Percentiles rank a stretch among this genome's conserved stretches.
phyloP scores from a whole-genome alignment of 1,140 invertebrate species.

The Archivesica marissinica region DNA sequence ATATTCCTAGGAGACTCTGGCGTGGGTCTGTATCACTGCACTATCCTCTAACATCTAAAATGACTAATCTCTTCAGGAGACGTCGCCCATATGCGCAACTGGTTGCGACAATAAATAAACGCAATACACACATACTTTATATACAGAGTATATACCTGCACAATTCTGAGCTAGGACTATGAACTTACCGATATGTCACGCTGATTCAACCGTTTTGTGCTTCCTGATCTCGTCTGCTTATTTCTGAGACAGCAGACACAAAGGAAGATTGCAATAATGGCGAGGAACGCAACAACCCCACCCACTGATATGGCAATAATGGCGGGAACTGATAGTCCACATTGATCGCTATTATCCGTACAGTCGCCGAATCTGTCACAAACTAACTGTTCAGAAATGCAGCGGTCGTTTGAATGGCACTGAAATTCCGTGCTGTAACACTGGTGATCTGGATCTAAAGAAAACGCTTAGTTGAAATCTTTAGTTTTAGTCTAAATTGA shows the following conservation, averaged over 20 bases:
- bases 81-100: no score
- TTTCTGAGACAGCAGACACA: constrained; percentile 14
- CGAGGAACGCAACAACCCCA: not conserved
- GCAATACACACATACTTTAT: no score
- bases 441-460: constrained; percentile 4
- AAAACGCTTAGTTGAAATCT: no score
- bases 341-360: constrained; percentile 43
- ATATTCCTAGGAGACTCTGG: no score
- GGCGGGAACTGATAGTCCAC: constrained; percentile 2
- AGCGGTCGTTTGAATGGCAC: constrained; percentile 45
- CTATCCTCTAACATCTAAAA: no score
- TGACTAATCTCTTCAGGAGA: no score
- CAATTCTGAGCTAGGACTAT: no score
- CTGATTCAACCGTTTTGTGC: not conserved
- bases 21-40: no score
- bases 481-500: not conserved
- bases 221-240: not conserved
- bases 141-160: no score
- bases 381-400: constrained; percentile 22
- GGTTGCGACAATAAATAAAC: no score
- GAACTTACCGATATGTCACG: constrained; percentile 9
- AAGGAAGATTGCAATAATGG: not conserved
- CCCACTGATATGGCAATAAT: constrained; percentile 48
- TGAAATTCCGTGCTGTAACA: constrained; percentile 45
- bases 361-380: constrained; percentile 47